Evolutionary conservation across 2,888 invertebrate genomes (phyloP), one percentile per base, ranked within the genome.

Genomic region (Molorchus minor): DNA sequence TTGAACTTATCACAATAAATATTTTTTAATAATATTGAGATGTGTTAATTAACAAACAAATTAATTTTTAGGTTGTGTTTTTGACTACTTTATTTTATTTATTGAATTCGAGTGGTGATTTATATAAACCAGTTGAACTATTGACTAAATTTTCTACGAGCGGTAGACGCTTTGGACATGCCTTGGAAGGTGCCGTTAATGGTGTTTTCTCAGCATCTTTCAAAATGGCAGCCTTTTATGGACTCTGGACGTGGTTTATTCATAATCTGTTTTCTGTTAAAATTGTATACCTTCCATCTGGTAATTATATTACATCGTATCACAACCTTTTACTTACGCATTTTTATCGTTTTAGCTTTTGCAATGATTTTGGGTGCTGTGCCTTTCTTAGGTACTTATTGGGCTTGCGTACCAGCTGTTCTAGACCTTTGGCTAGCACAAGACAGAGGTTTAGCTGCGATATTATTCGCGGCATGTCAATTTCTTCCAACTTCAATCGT

Each of bases 221-320:
- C 73, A 99, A 98, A 83, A 94, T 98, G 88, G 94, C 96, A 0
- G 84, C 93, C 0, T 99, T 99, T 82, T 98, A 99, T 78, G 98
- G 98, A 0, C 84, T 98, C 64, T 99, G 98, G 89, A 98, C 98
- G 0, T 99, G 98, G 96, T 87, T 98, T 62, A 92, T 96, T 49
- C 98, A 99, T 80, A 95, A 94, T 67, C 83, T 98, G 8, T 98
- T 98, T 78, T 93, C 93, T 56, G 93, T 92, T 2, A 94, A 95
- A 80, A 93, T 99, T 61, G 94, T 98, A 29, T 98, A 97, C 80
- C 85, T 98, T 65, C 98, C 98, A 0, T 92, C 96, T 73, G 91
- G 92, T 92, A 79, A 54, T 44, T 36, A 16, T 8, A 7, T 25
- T 21, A 15, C 1, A 40, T 0, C 21, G 17, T 30, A 21, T n/a